These are phyloP conservation scores for Peromyscus aztecus DNA, from an alignment of 2,797 vertebrate species.

Conservation along the genomic window DNA sequence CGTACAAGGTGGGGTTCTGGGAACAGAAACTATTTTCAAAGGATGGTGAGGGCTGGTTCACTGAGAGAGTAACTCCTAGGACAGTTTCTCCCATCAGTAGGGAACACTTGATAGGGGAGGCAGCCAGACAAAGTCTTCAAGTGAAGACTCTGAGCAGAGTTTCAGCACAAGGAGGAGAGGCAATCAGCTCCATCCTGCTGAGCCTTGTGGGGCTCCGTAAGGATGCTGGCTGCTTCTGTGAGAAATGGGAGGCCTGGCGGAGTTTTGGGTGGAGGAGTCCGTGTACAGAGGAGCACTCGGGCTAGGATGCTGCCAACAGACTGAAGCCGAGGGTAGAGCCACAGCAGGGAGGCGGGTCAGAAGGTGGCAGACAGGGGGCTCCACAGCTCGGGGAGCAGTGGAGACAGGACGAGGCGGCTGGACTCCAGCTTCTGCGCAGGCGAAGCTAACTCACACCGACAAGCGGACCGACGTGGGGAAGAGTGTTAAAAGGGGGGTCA, in stretches of 20 bases:
- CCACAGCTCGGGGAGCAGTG: neutral
- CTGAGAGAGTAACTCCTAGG: neutral
- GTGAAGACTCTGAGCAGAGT: neutral
- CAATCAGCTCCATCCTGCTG: neutral
- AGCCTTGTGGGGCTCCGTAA: neutral
- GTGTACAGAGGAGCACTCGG: neutral
- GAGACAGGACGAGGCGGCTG: neutral
- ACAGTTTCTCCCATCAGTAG: neutral
- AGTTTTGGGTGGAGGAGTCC: neutral
- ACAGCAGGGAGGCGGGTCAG: neutral
- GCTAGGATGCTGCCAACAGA: neutral
- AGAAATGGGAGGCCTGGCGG: neutral
- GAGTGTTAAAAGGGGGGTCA: neutral
- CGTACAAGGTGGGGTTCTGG: neutral
- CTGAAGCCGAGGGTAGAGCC: neutral
- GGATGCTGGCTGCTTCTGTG: neutral
- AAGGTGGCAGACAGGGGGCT: neutral
- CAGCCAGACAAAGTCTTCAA: neutral
- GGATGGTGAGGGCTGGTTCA: neutral
- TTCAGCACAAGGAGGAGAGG: neutral
- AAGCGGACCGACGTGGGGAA: neutral
- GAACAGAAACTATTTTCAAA: neutral
- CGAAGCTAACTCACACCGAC: conserved; percentile 7
- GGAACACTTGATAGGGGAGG: neutral
- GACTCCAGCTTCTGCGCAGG: neutral